Conservation (phyloP, 2,888 invertebrate species). For the Panopea generosa region DNA sequence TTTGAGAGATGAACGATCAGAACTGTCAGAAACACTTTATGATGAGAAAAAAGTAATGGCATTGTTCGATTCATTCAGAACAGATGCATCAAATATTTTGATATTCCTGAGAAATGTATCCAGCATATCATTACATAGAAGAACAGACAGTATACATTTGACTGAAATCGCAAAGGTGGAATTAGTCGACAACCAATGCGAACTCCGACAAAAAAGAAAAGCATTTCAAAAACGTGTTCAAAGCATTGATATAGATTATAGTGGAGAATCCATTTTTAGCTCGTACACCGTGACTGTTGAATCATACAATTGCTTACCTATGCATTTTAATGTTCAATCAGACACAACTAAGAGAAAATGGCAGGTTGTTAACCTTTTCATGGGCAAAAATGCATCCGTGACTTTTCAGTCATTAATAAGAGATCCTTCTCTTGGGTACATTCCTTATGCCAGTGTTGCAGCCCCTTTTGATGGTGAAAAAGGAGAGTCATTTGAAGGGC, state of each 20-base stretch:
- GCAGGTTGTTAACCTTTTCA: conserved; percentile 32
- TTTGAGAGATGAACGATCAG: conserved; percentile 69
- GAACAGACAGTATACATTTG: background rate
- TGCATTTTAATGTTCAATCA: conserved; percentile 11
- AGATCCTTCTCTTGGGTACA: conserved; percentile 26
- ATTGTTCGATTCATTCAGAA: conserved; percentile 72
- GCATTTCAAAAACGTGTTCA: background rate
- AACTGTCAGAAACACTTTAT: conserved; percentile 74
- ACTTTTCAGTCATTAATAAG: conserved; percentile 22
- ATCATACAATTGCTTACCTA: too few species aligned
- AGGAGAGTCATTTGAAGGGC: conserved; percentile 17
- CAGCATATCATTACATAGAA: background rate
- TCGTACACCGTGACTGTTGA: background rate
- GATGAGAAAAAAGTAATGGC: conserved; percentile 64
- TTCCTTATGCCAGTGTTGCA: conserved; percentile 42
- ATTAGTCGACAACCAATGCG: background rate
- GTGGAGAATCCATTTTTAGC: background rate
- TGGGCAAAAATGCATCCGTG: conserved; percentile 25
- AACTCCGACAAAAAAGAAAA: background rate
- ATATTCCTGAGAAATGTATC: conserved; percentile 74
- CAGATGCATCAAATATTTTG: conserved; percentile 75
- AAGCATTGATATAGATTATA: background rate
- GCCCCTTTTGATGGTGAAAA: conserved; percentile 13
- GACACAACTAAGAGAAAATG: conserved; percentile 8
- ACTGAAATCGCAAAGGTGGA: background rate